Conservation (phyloP, 37 sponge, comb jelly and placozoan genomes). For the Aplysina aerophoba region DNA sequence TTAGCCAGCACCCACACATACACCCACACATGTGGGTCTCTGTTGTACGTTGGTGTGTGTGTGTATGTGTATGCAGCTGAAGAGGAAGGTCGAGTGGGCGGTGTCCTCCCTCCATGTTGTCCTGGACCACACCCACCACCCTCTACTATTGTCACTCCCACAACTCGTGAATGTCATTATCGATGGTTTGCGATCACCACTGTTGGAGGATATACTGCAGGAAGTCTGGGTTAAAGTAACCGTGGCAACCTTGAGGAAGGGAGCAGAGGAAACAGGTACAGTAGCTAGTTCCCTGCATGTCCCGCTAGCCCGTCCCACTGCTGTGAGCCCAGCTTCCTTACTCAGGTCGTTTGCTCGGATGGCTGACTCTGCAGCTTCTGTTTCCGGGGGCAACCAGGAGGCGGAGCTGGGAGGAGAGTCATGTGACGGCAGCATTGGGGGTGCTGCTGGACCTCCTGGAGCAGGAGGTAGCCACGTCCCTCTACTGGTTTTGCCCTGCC, state of each 20-base stretch:
- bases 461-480: not conserved
- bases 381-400: not conserved
- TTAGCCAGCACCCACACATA: not conserved
- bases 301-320: not conserved
- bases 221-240: conserved; percentile 25
- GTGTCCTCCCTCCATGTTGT: not conserved
- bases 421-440: conserved; percentile 44
- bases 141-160: not conserved
- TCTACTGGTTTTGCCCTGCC: conserved; percentile 15
- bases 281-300: not conserved
- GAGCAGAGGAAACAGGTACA: not conserved
- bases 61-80: not conserved
- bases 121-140: not conserved
- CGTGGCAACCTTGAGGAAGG: not conserved
- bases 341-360: not conserved
- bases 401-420: not conserved
- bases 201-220: not conserved
- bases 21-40: not conserved
- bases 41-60: not conserved
- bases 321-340: not conserved
- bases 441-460: not conserved
- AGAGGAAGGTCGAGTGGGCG: not conserved
- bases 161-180: conserved; percentile 16
- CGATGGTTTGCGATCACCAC: conserved; percentile 3
- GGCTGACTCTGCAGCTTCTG: conserved; percentile 29